Evolutionary conservation across 2,888 invertebrate genomes (phyloP), one percentile per base, ranked within the genome.

Genomic region (Mythimna impura): DNA sequence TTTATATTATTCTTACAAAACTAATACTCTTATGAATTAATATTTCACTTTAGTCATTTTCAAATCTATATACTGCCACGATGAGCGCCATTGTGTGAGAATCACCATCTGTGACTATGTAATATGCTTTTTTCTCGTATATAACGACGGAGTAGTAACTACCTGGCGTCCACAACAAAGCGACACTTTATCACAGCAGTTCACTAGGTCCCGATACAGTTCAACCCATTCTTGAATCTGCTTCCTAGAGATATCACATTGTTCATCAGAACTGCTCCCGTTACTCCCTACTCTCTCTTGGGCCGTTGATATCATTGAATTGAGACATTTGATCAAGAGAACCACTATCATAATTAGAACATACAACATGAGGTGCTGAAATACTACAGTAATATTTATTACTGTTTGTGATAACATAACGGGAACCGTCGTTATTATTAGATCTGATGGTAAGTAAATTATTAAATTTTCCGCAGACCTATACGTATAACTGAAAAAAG

Each of bases 141-240:
- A 43, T 43, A 43, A 47, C 17, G 17, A 47, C 6, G 1, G 2
- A 47, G 6, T 17, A 47, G 17, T 47, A 17, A 47, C 47, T 57
- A 65, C 71, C 73, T 60, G 74, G 9, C n/a, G 47, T 36, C 63
- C 74, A 73, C 62, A 73, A n/a, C 63, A 55, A 0, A 50, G 5
- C 0, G 63, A 17, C 2, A 74, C 4, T 50, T 63, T 73, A 20
- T 7, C 63, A 22, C 55, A 63, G 4, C n/a, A 55, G 7, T 63
- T 75, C 10, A 25, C n/a, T 36, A 73, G 30, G 14, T 74, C 36
- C 12, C 20, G 55, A 36, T 75, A 73, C 6, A 74, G 47, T 47
- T 50, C 75, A 25, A 64, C 25, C 64, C 75, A 73, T n/a, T 20
- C 47, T 20, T 73, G 75, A 10, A 73, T 74, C 9, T 36, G 47